Percentiles rank a stretch among this genome's conserved stretches.
Conservation (phyloP, 2,888 invertebrate genomes). For the Tipula helvola region DNA sequence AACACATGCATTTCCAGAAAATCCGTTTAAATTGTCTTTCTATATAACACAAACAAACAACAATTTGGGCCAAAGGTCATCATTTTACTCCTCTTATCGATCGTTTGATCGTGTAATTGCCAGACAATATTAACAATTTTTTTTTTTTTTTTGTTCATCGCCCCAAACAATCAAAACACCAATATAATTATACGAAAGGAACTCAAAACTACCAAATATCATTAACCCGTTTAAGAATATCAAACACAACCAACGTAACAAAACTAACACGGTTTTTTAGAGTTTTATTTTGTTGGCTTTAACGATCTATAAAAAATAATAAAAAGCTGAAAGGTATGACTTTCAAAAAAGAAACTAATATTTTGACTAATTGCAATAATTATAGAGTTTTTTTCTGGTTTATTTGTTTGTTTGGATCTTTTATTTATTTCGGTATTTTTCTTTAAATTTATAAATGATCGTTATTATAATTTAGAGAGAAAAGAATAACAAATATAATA, state of each 20-base stretch:
- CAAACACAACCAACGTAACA: not conserved
- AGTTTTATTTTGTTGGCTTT: not conserved
- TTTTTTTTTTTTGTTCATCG: not conserved
- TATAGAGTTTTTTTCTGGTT: not conserved
- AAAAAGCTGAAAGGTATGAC: slow-evolving; percentile 4
- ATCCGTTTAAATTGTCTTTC: too few species aligned
- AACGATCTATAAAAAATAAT: not conserved
- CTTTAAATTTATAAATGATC: not conserved
- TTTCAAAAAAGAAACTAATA: slow-evolving; percentile 4
- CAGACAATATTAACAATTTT: not conserved
- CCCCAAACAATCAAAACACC: not conserved
- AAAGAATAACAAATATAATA: not conserved
- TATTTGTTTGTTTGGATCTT: not conserved
- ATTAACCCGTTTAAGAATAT: not conserved
- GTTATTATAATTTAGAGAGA: not conserved
- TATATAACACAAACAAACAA: too few species aligned
- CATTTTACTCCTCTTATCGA: not conserved
- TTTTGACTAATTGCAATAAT: slow-evolving; percentile 4
- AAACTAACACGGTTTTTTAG: not conserved
- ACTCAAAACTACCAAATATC: not conserved
- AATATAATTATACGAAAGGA: not conserved
- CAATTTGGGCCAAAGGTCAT: not conserved
- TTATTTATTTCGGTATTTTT: not conserved
- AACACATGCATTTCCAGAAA: too few species aligned
- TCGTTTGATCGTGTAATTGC: not conserved